Base-by-base conservation (phyloP, 2,113 vertebrate species). In the Condylura cristata region DNA sequence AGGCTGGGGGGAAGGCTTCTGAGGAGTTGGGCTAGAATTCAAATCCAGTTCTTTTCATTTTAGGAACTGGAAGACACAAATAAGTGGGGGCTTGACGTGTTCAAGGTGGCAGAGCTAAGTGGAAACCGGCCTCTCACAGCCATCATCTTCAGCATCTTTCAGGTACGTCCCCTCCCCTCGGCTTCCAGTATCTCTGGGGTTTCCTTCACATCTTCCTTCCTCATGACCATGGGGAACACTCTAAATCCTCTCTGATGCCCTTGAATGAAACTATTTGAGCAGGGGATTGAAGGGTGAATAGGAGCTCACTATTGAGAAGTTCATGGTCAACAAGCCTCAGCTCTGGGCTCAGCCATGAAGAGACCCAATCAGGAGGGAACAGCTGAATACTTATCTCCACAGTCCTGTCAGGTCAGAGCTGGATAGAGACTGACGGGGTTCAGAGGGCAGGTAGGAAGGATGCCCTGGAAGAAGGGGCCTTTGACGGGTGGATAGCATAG, bases 41-140 rank as follows among this genome's bases (percentile, higher is more conserved):
- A 88, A 41, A 58, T 48, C n/a, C 13, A 6, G 34, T 39, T 12
- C 22, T 88, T 63, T 51, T 0, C 26, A 0, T 78, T 94, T 28
- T 97, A 99, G 99, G 99, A 99, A 96, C 96, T 99, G 90, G 98
- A 99, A 94, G 98, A 99, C 41, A 97, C 99, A 83, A 99, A 99
- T 97, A 98, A 98, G 93, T 99, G 99, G 99, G 99, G 99, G 4
- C 97, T 99, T 0, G 98, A 99, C 32, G 96, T 99, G 89, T 99
- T 99, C 96, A 99, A 98, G 90, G 97, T 99, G 1, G 98, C 99
- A 0, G 98, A 99, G 95, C 99, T 99, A 94, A 99, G 99, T 0
- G 98, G 98, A n/a, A 98, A 98, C 94, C 99, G 97, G 60, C 99
- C 99, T 0, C 96, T 99, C 60, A 99, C 99, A 0, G 99, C 99